Evolutionary conservation across 2,888 invertebrate species (phyloP).

Genomic region (Dicranocentrus wangi): DNA sequence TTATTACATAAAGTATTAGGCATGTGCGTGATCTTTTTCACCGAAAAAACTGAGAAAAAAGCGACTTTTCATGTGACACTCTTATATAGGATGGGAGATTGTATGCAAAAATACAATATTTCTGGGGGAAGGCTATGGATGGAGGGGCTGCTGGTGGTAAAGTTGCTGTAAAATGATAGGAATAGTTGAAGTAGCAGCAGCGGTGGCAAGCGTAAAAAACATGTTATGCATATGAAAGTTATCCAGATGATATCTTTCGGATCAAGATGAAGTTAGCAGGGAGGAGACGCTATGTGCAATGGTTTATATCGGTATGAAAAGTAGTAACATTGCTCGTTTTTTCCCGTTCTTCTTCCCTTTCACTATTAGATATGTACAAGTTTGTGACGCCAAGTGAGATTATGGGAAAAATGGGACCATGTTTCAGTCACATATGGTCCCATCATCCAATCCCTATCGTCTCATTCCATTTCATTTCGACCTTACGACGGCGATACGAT

Average conservation of each 20-base stretch:
- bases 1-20: conserved; percentile 18
- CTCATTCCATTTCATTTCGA: conserved; percentile 60
- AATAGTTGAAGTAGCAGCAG: conserved; percentile 26
- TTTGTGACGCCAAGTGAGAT: conserved; percentile 56
- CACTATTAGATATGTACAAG: conserved; percentile 35
- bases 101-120: conserved; percentile 22
- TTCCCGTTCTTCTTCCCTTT: conserved; percentile 1
- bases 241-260: conserved; percentile 53
- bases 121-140: conserved; percentile 13
- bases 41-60: conserved; percentile 7
- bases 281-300: conserved; percentile 18
- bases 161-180: conserved; percentile 41
- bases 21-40: conserved; percentile 48
- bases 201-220: conserved; percentile 42
- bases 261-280: conserved; percentile 39
- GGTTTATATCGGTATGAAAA: conserved; percentile 42
- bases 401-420: conserved; percentile 61
- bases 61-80: background rate
- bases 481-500: conserved; percentile 56
- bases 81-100: background rate
- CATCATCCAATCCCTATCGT: conserved; percentile 58
- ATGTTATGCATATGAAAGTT: conserved; percentile 57
- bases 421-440: conserved; percentile 65
- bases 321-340: conserved; percentile 29
- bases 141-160: conserved; percentile 16